These are phyloP conservation scores for Acrocephalus kingi DNA, from an alignment of 2,113 vertebrate genomes.

Conservation along the genomic window DNA sequence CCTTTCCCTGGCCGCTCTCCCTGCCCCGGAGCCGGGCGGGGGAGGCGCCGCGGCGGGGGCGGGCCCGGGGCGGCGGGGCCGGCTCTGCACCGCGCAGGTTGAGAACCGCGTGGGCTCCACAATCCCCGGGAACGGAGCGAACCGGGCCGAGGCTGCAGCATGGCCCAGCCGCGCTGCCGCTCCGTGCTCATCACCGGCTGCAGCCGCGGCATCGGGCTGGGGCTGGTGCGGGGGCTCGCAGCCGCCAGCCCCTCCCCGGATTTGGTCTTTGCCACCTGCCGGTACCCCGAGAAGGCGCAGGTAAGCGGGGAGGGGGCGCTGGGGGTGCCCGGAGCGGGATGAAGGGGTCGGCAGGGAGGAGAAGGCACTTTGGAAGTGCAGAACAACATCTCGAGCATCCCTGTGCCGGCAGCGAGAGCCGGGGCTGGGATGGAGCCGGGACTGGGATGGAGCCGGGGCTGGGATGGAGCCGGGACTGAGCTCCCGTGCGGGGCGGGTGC, in stretches of 20 bases:
- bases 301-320: conserved; percentile 10
- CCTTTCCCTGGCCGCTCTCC: background rate
- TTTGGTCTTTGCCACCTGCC: conserved; percentile 73
- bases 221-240: conserved; percentile 72
- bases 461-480: background rate
- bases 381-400: background rate
- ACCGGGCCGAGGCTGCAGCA: background rate
- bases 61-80: background rate
- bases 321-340: background rate
- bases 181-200: conserved; percentile 78
- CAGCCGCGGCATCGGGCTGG: conserved; percentile 77
- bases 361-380: background rate
- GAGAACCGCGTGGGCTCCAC: background rate
- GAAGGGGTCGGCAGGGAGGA: background rate
- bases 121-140: background rate
- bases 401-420: background rate
- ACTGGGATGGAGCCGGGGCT: background rate
- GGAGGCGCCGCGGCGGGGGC: background rate
- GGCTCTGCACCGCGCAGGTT: background rate
- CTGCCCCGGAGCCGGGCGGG: background rate
- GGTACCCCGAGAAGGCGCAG: conserved; percentile 66
- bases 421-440: background rate
- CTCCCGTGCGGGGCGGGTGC: background rate
- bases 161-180: conserved; percentile 65
- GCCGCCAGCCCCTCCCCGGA: conserved; percentile 62